Evolutionary conservation across 53 echinoderm and acorn worm genomes (phyloP).

Genomic region (Paracentrotus lividus): DNA sequence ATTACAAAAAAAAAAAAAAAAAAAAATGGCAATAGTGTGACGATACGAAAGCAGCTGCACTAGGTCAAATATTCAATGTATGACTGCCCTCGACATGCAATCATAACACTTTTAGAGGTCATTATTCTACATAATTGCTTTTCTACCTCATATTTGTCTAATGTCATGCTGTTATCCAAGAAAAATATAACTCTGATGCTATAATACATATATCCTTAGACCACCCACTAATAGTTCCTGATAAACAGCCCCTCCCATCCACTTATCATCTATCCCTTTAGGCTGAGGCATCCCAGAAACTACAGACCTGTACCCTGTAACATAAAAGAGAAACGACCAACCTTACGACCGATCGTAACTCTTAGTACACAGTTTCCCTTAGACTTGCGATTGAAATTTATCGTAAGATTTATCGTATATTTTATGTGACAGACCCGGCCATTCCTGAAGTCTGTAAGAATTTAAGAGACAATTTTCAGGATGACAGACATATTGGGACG

Average conservation of each 20-base stretch:
- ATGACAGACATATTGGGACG: conserved; percentile 8
- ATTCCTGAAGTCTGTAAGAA: neutral
- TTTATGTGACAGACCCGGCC: neutral
- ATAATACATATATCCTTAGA: conserved; percentile 1
- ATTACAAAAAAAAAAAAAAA: too few relatives aligned
- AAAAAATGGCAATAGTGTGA: too few relatives aligned
- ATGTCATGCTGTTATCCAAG: neutral
- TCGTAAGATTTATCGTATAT: too few relatives aligned
- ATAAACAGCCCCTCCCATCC: neutral
- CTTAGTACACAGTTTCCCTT: too few relatives aligned
- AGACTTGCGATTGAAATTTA: too few relatives aligned
- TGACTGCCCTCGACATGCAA: neutral
- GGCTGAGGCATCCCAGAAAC: neutral
- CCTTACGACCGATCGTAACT: too few relatives aligned
- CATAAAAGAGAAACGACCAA: too few relatives aligned
- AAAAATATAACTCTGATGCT: neutral
- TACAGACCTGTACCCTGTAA: too few relatives aligned
- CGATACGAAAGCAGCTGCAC: too few relatives aligned
- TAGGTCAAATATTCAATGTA: neutral
- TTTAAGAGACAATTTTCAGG: neutral
- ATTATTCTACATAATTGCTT: neutral
- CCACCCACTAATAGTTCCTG: conserved; percentile 18
- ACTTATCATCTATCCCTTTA: neutral
- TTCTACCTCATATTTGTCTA: neutral
- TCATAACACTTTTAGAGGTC: neutral